Base-by-base conservation (phyloP, 2,113 vertebrate species). In the Lynx canadensis region DNA sequence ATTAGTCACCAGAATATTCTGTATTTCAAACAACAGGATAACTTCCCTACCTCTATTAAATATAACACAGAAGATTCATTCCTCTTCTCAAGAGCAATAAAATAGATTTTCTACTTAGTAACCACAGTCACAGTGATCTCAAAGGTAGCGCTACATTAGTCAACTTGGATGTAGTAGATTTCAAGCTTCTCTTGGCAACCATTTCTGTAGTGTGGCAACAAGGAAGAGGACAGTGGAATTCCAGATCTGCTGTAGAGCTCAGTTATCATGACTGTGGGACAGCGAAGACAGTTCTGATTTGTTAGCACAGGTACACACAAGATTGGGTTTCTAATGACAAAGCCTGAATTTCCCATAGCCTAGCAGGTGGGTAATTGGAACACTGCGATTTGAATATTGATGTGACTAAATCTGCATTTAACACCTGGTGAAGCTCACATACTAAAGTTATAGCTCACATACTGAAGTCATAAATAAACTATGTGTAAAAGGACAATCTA, bases 381-480 rank as follows among this genome's bases (percentile, higher is more conserved):
- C 78, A 57, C 33, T 63, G 65, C 86, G 3, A 91, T 90, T 92
- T 55, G 10, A 92, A 63, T 66, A 85, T 7, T 45, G n/a, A 41
- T 91, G 86, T 79, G 74, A 95, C 73, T 80, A 63, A 96, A 68
- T 38, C 69, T 95, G 21, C 3, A 71, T 48, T 95, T 97, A 71
- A 93, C 95, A 97, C 83, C 81, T 94, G 87, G 74, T 97, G 96
- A 96, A 76, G 93, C 93, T 97, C 95, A 92, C 21, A 85, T 63
- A 94, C 89, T 84, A 19, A 96, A 84, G 16, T 91, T 92, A 86
- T 41, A 96, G 41, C 29, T 87, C 50, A 65, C 33, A 27, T 21
- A 31, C 31, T 65, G 65, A 80, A 63, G 9, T 87, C 82, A 93
- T 36, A 78, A 92, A 79, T 57, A 95, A 89, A 48, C 33, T 41